Evolutionary conservation across 1,140 invertebrate species (phyloP), one percentile per base, ranked within the genome.

Genomic region (Microplitis demolitor): DNA sequence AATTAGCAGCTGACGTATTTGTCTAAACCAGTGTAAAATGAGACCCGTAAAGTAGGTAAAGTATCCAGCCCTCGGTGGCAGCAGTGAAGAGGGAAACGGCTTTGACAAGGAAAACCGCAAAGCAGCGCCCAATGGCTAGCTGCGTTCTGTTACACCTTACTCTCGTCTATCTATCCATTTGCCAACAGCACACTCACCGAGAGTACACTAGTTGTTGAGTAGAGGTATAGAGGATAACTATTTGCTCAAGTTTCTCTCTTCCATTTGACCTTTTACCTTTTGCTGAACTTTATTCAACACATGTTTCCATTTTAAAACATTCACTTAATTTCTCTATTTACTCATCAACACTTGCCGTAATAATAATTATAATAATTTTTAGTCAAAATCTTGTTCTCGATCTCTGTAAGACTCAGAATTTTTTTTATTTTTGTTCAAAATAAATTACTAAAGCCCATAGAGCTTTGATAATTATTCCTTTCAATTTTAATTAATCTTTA

Each of bases 91-190:
- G 75, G 66, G 62, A 74, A 77, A 77, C 11, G 73, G 82, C 80
- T 83, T 83, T 83, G 83, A 84, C 79, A 80, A 76, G 68, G 77
- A 58, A 79, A 82, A 82, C 80, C 81, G 77, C 82, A 83, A 81
- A 80, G 76, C 74, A 62, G 37, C 67, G 74, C 58, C 4, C 45
- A 61, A 66, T 64, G 66, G 64, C 37, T 50, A 35, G 5, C 69
- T 13, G 9, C 45, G 58, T 33, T 69, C 54, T 45, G 53, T 37
- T 62, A 35, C 60, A 54, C 64, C 11, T 61, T 66, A 35, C 45
- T 24, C 33, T 35, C 9, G 4, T 31, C 64, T 39, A 45, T 31
- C 64, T n/a, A 35, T 67, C 13, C 39, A 31, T 13, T n/a, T 62
- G 14, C 60, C 31, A 34, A 61, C 58, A 37, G 37, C n/a, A 45